Conservation (phyloP, 2,113 vertebrate genomes). For the Rhynchomys soricoides region DNA sequence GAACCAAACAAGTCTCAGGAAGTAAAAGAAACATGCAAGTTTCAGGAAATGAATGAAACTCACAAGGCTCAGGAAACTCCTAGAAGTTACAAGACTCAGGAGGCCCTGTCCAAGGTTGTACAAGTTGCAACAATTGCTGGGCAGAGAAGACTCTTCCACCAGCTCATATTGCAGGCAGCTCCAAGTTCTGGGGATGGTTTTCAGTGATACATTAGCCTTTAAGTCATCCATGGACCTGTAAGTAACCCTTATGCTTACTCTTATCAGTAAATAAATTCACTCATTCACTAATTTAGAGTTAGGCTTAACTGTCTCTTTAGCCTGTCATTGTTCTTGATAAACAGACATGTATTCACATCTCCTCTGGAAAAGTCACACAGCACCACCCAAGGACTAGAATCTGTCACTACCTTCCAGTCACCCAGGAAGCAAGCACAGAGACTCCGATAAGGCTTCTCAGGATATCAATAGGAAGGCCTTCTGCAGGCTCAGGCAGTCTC, state of each 20-base stretch:
- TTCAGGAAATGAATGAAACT: not conserved
- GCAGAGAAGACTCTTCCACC: not conserved
- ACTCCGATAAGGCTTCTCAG: too few species aligned
- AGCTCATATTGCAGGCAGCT: not conserved
- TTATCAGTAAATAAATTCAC: not conserved
- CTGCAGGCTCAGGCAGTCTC: fast-evolving
- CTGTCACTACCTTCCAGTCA: fast-evolving
- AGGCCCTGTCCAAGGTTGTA: not conserved
- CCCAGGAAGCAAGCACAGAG: not conserved
- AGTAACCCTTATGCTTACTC: not conserved
- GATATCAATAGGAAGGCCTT: not conserved
- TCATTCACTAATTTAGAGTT: not conserved
- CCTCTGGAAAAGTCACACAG: not conserved
- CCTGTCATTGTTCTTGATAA: not conserved
- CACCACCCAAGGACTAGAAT: not conserved
- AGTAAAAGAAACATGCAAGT: not conserved
- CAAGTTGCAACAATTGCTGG: not conserved
- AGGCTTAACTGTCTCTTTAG: not conserved
- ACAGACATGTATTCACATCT: not conserved
- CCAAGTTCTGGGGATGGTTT: not conserved
- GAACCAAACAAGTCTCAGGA: not conserved
- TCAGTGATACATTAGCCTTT: not conserved
- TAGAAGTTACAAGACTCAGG: not conserved
- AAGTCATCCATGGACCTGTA: not conserved
- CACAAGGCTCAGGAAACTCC: not conserved